A percentile compares a stretch with the other conserved stretches of the same genome.
Conservation (phyloP, 2,888 invertebrate genomes). For the Sisyra nigra region DNA sequence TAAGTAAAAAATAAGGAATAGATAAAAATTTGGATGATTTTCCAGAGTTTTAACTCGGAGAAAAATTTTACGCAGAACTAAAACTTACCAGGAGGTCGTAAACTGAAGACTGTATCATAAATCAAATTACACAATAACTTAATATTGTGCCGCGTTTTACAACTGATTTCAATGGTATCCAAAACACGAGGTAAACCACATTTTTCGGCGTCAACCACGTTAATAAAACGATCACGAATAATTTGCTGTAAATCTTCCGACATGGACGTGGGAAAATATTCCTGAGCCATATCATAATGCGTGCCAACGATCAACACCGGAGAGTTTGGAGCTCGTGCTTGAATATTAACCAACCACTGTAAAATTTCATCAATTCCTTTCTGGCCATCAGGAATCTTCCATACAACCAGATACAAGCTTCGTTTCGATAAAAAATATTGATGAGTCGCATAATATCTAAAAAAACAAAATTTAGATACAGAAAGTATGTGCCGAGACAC, state of each 20-base stretch:
- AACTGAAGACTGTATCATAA: constrained; percentile 84
- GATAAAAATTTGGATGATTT: no score
- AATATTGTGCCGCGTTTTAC: constrained; percentile 78
- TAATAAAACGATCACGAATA: constrained; percentile 76
- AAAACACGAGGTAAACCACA: constrained; percentile 85
- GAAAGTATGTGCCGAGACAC: background rate
- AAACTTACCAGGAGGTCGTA: constrained; percentile 62
- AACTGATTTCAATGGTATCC: constrained; percentile 83
- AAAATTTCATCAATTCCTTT: constrained; percentile 78
- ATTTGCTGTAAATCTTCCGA: constrained; percentile 76
- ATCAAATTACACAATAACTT: constrained; percentile 78
- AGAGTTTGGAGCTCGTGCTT: constrained; percentile 87
- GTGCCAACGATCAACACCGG: constrained; percentile 95
- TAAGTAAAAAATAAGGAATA: no score
- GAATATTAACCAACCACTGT: constrained; percentile 92
- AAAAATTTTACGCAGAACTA: constrained; percentile 1
- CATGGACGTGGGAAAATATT: constrained; percentile 29
- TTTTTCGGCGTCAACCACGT: constrained; percentile 90
- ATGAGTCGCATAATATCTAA: constrained; percentile 89
- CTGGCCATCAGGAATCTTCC: constrained; percentile 86
- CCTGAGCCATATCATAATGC: constrained; percentile 76
- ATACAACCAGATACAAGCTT: constrained; percentile 87
- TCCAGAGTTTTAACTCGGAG: no score
- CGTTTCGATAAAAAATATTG: constrained; percentile 95
- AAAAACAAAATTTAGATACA: constrained; percentile 7